Percentiles rank a stretch among this genome's conserved stretches.
Evolutionary conservation across 2,113 vertebrate species (phyloP).

Genomic region (Uria lomvia): DNA sequence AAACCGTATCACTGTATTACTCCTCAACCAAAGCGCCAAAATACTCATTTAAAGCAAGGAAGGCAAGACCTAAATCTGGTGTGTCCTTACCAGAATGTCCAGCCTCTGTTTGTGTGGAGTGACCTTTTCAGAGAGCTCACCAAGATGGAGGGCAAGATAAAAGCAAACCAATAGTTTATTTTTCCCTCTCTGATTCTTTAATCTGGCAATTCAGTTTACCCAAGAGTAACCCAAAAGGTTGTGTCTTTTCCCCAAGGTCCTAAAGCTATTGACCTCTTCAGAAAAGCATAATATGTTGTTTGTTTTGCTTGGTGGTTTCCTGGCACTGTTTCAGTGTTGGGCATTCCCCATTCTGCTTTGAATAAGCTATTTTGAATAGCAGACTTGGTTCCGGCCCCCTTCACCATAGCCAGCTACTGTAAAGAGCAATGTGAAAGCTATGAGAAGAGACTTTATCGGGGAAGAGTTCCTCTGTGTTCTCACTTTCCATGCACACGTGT

Average conservation of each 20-base stretch:
- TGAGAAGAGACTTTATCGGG: neutral
- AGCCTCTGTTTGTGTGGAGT: neutral
- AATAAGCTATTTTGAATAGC: slow-evolving; percentile 33
- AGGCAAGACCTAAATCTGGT: neutral
- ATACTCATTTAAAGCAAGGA: neutral
- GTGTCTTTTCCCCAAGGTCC: neutral
- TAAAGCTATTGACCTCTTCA: neutral
- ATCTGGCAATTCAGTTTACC: neutral
- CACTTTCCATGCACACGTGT: neutral
- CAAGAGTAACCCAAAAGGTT: neutral
- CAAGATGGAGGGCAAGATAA: neutral
- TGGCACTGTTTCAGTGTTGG: slow-evolving; percentile 36
- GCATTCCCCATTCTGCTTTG: slow-evolving; percentile 45
- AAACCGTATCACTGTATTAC: neutral
- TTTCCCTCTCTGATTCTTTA: neutral
- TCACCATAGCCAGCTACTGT: neutral
- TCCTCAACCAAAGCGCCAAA: neutral
- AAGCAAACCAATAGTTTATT: neutral
- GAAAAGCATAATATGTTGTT: neutral
- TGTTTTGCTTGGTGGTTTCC: slow-evolving; percentile 57
- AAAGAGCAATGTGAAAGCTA: neutral
- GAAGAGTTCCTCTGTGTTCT: neutral
- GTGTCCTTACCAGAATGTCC: neutral
- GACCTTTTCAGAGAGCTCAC: neutral
- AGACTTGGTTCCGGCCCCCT: neutral